A percentile compares a stretch with the other conserved stretches of the same genome.
phyloP scores from a whole-genome alignment of 2,113 vertebrate genomes.

The Paradoxurus hermaphroditus region DNA sequence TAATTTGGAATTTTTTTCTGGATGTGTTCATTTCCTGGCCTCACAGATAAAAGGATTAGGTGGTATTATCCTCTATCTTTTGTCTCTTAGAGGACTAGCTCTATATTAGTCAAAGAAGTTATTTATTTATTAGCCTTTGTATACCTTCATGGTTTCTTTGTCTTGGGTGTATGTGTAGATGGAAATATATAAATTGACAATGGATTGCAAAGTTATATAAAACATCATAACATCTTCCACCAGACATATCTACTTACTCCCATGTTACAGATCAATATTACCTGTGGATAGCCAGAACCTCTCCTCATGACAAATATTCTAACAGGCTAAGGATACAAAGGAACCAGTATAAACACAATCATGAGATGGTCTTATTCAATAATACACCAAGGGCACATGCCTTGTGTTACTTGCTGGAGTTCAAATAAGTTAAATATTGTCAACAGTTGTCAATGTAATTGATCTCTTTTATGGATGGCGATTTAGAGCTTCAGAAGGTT shows the following conservation, averaged over 20 bases:
- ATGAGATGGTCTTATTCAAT: neutral
- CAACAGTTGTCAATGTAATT: neutral
- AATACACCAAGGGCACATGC: too few species aligned
- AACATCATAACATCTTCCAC: neutral
- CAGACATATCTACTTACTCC: neutral
- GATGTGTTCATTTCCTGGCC: neutral
- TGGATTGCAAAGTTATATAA: neutral
- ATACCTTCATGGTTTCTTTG: neutral
- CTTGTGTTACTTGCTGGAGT: neutral
- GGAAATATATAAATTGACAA: neutral
- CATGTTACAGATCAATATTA: neutral
- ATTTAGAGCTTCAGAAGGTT: neutral
- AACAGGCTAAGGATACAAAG: neutral
- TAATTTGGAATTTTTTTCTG: constrained; percentile 15
- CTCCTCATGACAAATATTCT: neutral
- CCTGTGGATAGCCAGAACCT: neutral
- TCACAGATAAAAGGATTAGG: neutral
- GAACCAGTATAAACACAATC: neutral
- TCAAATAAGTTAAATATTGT: neutral
- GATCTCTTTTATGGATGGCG: neutral
- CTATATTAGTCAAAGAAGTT: neutral
- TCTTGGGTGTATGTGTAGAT: neutral
- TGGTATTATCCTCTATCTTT: neutral
- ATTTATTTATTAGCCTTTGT: neutral
- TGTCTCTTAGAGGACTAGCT: neutral